phyloP scores from a whole-genome alignment of 1,140 invertebrate species.

The Eumaeus atala region DNA sequence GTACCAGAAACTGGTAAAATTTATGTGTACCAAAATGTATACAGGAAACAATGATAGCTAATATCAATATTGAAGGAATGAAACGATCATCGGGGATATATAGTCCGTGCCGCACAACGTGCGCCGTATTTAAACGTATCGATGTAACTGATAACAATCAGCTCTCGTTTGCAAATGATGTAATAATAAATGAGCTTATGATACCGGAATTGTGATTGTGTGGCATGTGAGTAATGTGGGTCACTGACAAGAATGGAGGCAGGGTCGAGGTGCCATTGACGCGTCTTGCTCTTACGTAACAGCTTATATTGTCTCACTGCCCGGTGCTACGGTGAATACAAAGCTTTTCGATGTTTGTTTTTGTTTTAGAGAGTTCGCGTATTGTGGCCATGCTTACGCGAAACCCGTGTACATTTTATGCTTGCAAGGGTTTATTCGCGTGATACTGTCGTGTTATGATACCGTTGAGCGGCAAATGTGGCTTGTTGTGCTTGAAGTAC shows the following conservation, averaged over 20 bases:
- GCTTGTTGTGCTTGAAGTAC: no score
- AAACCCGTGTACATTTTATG: no score
- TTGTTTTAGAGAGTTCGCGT: neutral
- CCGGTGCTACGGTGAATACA: slow-evolving; percentile 20
- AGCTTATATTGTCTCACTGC: slow-evolving; percentile 48
- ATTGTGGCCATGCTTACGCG: no score
- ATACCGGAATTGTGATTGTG: slow-evolving; percentile 56
- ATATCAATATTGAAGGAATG: no score
- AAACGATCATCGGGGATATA: no score
- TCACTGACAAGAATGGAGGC: slow-evolving; percentile 60
- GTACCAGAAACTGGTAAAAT: no score
- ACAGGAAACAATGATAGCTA: no score
- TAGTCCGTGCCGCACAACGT: no score
- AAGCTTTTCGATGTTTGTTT: slow-evolving; percentile 18
- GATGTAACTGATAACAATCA: slow-evolving; percentile 13
- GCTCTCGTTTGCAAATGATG: slow-evolving; percentile 31
- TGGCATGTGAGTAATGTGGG: slow-evolving; percentile 58
- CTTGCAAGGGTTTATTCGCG: no score
- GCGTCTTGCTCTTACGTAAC: slow-evolving; percentile 59
- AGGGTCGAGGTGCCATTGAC: slow-evolving; percentile 66
- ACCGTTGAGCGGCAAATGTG: no score
- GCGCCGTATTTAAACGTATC: neutral
- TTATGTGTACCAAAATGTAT: no score
- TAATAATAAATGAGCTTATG: slow-evolving; percentile 39
- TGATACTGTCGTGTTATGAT: no score